Evolutionary conservation across 2,113 vertebrate genomes (phyloP), one percentile per base, ranked within the genome.

Genomic region (Hemicordylus capensis): DNA sequence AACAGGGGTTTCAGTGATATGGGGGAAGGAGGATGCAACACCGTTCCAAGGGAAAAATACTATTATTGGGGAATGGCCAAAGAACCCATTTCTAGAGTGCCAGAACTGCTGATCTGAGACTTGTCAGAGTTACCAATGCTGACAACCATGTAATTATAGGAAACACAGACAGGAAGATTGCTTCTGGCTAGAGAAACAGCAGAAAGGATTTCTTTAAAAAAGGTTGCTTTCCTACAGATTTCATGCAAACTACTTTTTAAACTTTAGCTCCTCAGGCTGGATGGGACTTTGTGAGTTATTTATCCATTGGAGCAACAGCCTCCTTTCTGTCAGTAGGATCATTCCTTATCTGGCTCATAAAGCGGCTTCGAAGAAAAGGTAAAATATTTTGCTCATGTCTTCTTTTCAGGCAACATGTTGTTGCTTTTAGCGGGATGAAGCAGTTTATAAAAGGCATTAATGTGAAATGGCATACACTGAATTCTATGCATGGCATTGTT

Each of bases 321-420:
- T 94, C 93, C 10, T 48, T 94, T 48, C 54, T 95, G 59, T 94
- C 91, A 69, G 76, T 80, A 0, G 92, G 74, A 37, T 93, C 85
- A 0, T 87, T 96, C 54, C 85, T 95, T 28, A 80, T 94, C 61
- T 96, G 95, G 95, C 90, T 95, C 19, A 76, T 93, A 77, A 95
- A 91, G 75, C 90, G 12, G 67, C 85, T 93, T 77, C 78, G 34
- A n/a, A 93, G 91, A 64, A 95, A 91, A 92, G 95, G 95, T 96
- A 83, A 94, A 92, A 66, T 10, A 14, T n/a, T 46, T 67, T 7
- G 31, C 51, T 48, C 39, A 39, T 56, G 31, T 31, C 4, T 2
- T 48, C 6, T 2, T 78, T 82, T 24, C 31, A 64, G 4, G 72
- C 11, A 20, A 51, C 12, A 15, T 28, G 26, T 9, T 31, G 44